phyloP scores from a whole-genome alignment of 2,113 vertebrate species.

The Mesitornis unicolor region DNA sequence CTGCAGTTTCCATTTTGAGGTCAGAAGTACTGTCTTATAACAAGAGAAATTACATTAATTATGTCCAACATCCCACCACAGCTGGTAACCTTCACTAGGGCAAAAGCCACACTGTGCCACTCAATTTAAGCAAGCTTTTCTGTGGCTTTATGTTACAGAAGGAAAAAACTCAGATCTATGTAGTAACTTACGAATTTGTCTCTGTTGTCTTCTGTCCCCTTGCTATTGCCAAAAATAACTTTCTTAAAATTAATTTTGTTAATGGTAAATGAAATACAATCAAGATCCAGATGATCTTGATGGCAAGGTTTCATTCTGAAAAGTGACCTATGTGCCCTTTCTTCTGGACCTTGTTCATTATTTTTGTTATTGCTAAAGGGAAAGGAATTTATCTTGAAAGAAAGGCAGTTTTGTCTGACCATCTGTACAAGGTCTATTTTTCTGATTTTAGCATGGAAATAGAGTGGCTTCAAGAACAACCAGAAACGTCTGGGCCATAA shows the following conservation, averaged over 20 bases:
- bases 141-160: background rate
- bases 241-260: background rate
- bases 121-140: background rate
- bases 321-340: background rate
- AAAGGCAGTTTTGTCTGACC: background rate
- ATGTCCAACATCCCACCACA: background rate
- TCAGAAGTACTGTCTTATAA: background rate
- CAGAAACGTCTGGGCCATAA: background rate
- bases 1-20: background rate
- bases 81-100: accelerated
- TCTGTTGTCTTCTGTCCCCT: background rate
- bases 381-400: background rate
- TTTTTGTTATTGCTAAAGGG: background rate
- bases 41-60: background rate
- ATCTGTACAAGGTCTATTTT: background rate
- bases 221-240: background rate
- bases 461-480: background rate
- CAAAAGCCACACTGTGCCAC: background rate
- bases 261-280: background rate
- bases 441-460: background rate
- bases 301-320: background rate
- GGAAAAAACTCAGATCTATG: background rate
- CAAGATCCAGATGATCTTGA: background rate
- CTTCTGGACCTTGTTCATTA: background rate
- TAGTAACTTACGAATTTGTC: background rate